Evolutionary conservation across 2,888 invertebrate genomes (phyloP).

Genomic region (Tetragonisca angustula): DNA sequence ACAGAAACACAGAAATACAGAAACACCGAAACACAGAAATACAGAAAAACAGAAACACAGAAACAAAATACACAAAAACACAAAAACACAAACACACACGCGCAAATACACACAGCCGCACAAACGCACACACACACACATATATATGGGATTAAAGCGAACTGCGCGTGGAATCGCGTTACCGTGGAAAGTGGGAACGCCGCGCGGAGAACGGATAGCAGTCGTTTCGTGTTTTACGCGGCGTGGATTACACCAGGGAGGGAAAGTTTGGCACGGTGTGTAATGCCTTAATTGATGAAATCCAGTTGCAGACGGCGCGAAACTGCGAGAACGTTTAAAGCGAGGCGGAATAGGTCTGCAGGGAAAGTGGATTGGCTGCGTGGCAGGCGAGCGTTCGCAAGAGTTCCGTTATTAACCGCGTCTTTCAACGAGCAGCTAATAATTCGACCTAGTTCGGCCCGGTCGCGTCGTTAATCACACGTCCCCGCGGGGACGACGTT

Average conservation of each 20-base stretch:
- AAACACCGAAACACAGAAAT: too few relatives aligned
- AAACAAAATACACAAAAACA: too few relatives aligned
- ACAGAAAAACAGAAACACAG: too few relatives aligned
- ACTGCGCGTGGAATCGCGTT: not conserved
- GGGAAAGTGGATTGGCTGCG: not conserved
- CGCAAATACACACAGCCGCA: too few relatives aligned
- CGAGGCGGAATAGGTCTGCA: not conserved
- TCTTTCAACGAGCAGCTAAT: not conserved
- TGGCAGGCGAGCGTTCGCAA: not conserved
- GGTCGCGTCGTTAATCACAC: not conserved
- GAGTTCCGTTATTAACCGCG: not conserved
- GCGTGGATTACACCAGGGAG: conserved; percentile 10
- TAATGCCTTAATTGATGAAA: conserved; percentile 44
- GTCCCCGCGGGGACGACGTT: not conserved
- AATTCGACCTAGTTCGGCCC: too few relatives aligned
- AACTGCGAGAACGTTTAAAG: conserved; percentile 6
- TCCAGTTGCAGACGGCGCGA: conserved; percentile 4
- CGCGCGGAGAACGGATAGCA: conserved; percentile 7
- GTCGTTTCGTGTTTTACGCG: conserved; percentile 17
- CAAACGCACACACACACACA: too few relatives aligned
- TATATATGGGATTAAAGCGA: not conserved
- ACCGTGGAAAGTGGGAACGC: conserved; percentile 1
- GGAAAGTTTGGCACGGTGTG: conserved; percentile 24
- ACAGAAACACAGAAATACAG: too few relatives aligned
- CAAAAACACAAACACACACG: too few relatives aligned